These are phyloP conservation scores for Drosophila rellima DNA, from an alignment of 2,888 invertebrate species.

Conservation along the genomic window DNA sequence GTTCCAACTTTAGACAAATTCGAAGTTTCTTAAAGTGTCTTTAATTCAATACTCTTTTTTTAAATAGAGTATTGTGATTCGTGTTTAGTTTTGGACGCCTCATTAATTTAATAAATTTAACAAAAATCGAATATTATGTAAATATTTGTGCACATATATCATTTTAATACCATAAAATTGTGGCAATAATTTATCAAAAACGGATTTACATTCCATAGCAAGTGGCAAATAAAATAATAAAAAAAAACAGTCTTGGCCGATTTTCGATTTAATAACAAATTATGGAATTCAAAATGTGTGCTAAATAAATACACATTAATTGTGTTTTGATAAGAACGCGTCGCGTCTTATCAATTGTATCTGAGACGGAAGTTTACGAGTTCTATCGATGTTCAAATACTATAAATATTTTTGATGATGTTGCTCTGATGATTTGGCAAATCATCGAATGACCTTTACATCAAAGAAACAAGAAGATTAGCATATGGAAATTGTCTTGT, in stretches of 20 bases:
- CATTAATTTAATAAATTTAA: conserved; percentile 55
- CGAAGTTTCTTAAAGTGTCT: no score
- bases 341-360: conserved; percentile 17
- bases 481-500: conserved; percentile 30
- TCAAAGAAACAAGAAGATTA: conserved; percentile 26
- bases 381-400: not conserved
- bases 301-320: conserved; percentile 33
- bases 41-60: not conserved
- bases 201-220: conserved; percentile 42
- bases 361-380: conserved; percentile 50
- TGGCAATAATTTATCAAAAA: conserved; percentile 29
- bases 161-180: conserved; percentile 38
- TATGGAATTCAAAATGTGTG: conserved; percentile 22
- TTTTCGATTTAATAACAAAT: conserved; percentile 9
- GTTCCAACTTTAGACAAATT: no score
- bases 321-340: conserved; percentile 31
- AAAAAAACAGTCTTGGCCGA: conserved; percentile 5
- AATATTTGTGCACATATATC: conserved; percentile 33
- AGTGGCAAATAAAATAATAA: conserved; percentile 13
- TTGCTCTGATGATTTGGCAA: conserved; percentile 16
- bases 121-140: conserved; percentile 53
- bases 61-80: conserved; percentile 10
- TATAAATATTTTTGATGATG: conserved; percentile 5
- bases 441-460: conserved; percentile 17
- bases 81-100: conserved; percentile 26